Base-by-base conservation (phyloP, 2,113 vertebrate species). In the Percina caprodes region DNA sequence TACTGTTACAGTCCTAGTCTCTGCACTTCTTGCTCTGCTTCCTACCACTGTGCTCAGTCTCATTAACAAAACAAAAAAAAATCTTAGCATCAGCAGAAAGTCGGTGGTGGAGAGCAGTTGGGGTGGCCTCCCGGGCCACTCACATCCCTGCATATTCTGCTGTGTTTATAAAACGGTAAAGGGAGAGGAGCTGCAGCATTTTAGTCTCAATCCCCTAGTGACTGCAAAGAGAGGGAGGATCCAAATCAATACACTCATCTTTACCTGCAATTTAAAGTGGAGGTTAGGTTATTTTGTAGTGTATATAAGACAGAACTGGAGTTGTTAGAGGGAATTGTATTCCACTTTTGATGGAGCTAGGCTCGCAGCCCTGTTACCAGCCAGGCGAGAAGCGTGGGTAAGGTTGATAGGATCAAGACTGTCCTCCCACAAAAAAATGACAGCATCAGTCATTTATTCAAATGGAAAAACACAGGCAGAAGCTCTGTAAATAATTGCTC, bases 51-150 rank as follows among this genome's bases (percentile, higher is more conserved):
- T 62, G 60, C 80, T 77, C 60, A 2, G 54, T 71, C 85, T 91
- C 78, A 86, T 86, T 84, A 88, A 73, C 60, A 61, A 76, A 77
- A 80, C 87, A 88, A 69, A 65, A 66, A 73, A 78, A 81, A 83
- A 24, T 14, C 61, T 3, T 6, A 49, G 51, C 74, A 54, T 89
- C 86, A 89, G 87, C 87, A 86, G 62, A 88, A 87, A 81, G 55
- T 39, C 1, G 1, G 18, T 18, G 54, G 46, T 33, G n/a, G 60
- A 42, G 55, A 74, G 71, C 26, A 23, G 69, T 39, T 19, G 4
- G 24, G 55, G 46, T 62, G 11, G 59, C 62, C 83, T 70, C 61
- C 42, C 0, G 18, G 68, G 55, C 82, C 30, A 8, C 69, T 72
- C 60, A 4, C 51, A 55, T 73, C 62, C 16, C 51, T 73, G 75